Conservation (phyloP, 2,797 vertebrate species). For the Jordanella pulchra region DNA sequence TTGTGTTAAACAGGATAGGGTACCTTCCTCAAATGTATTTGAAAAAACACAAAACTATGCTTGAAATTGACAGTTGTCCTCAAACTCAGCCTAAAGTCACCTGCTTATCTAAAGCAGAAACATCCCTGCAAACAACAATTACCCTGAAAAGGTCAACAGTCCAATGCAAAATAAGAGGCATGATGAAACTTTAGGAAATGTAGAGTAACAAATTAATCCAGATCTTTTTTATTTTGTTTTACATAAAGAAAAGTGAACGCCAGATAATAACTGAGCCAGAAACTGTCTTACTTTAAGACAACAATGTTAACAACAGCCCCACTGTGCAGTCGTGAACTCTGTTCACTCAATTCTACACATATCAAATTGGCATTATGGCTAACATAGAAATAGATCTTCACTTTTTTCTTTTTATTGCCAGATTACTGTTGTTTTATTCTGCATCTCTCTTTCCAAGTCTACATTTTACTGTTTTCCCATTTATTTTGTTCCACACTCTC, state of each 20-base stretch:
- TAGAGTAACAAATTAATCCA: background rate
- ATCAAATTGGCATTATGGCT: conserved; percentile 18
- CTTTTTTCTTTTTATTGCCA: conserved; percentile 13
- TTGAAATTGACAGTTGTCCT: conserved; percentile 12
- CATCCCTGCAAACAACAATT: background rate
- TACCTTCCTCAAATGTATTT: conserved; percentile 38
- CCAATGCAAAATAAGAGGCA: background rate
- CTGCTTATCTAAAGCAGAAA: background rate
- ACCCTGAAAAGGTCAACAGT: background rate
- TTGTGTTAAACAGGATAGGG: conserved; percentile 78
- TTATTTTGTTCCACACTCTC: conserved; percentile 14
- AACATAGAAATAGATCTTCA: background rate
- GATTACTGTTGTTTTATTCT: conserved; percentile 1
- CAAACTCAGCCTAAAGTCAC: conserved; percentile 3
- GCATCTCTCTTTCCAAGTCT: conserved; percentile 2
- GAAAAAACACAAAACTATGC: conserved; percentile 13
- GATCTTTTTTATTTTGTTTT: too few species aligned
- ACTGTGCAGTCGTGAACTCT: background rate
- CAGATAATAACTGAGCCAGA: background rate
- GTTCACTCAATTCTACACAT: background rate
- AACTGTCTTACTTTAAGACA: background rate
- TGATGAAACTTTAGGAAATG: background rate
- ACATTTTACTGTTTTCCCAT: conserved; percentile 23
- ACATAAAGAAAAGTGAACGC: too few species aligned
- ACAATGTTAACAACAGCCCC: background rate